phyloP scores from a whole-genome alignment of 2,888 invertebrate genomes.

The Aphidius colemani region DNA sequence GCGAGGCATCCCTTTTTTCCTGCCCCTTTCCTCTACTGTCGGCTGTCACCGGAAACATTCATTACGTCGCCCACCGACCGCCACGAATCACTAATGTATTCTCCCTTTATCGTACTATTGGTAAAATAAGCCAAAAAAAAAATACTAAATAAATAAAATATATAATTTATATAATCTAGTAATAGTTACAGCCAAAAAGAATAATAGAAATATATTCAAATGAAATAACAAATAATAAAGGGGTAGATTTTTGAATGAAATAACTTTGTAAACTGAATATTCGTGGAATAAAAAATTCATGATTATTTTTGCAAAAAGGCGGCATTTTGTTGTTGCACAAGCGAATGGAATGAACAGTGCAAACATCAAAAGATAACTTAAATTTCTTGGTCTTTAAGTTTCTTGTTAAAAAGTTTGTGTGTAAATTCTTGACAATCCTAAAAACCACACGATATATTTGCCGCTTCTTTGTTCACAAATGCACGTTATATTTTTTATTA shows the following conservation, averaged over 20 bases:
- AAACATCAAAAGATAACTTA: slow-evolving; percentile 7
- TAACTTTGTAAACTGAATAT: slow-evolving; percentile 17
- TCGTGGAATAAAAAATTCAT: slow-evolving; percentile 15
- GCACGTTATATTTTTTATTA: too few relatives aligned
- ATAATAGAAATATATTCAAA: too few relatives aligned
- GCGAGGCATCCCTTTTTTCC: slow-evolving; percentile 44
- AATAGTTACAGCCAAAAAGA: too few relatives aligned
- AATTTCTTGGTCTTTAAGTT: too few relatives aligned
- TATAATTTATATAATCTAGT: too few relatives aligned
- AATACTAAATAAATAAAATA: background rate
- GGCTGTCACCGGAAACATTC: slow-evolving; percentile 58
- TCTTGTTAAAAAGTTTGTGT: slow-evolving; percentile 1
- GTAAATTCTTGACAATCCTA: slow-evolving; percentile 6
- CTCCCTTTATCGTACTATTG: slow-evolving; percentile 30
- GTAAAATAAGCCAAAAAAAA: slow-evolving; percentile 5
- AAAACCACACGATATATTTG: too few relatives aligned
- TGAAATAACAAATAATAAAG: background rate
- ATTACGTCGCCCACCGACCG: slow-evolving; percentile 50
- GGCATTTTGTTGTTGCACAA: slow-evolving; percentile 33
- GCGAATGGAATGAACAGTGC: slow-evolving; percentile 32
- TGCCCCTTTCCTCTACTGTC: slow-evolving; percentile 35
- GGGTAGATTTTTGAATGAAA: slow-evolving; percentile 3
- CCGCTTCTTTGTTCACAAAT: too few relatives aligned
- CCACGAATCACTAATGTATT: slow-evolving; percentile 54
- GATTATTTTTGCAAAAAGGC: slow-evolving; percentile 2